A percentile compares a stretch with the other conserved stretches of the same genome.
Conservation (phyloP, 2,888 invertebrate species). For the Arenicola marina region DNA sequence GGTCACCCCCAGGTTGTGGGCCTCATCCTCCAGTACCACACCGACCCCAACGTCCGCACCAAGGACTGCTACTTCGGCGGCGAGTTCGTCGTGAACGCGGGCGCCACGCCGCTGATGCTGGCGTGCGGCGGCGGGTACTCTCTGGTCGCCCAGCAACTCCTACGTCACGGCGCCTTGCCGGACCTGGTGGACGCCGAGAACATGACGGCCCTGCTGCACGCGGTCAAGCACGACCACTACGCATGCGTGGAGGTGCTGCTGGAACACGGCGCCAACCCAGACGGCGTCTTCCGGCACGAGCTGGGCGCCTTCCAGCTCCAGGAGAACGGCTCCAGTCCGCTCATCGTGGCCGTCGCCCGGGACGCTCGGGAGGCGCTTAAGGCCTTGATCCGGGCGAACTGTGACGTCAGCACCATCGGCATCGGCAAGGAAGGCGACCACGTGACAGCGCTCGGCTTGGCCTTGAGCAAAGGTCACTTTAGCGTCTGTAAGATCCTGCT, state of each 20-base stretch:
- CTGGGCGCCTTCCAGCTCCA: neutral
- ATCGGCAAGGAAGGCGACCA: neutral
- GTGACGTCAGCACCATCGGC: neutral
- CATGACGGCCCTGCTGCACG: constrained; percentile 41
- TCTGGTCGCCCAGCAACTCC: constrained; percentile 33
- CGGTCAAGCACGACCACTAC: constrained; percentile 17
- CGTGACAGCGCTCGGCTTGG: neutral
- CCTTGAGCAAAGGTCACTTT: neutral
- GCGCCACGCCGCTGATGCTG: constrained; percentile 40
- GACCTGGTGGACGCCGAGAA: constrained; percentile 37
- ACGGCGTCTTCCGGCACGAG: neutral
- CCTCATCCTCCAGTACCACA: constrained; percentile 7
- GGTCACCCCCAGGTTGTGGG: constrained; percentile 11
- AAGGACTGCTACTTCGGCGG: constrained; percentile 15
- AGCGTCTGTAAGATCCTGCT: neutral
- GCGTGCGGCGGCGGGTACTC: constrained; percentile 37
- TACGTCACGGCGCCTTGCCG: constrained; percentile 33
- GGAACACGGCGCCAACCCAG: constrained; percentile 8
- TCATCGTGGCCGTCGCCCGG: neutral
- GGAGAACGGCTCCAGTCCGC: neutral
- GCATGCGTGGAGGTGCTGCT: constrained; percentile 14
- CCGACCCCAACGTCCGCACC: constrained; percentile 11
- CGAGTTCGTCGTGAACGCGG: constrained; percentile 33
- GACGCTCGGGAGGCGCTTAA: neutral
- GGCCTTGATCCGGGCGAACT: neutral